Evolutionary conservation across 2,888 invertebrate genomes (phyloP), one percentile per base, ranked within the genome.

Genomic region (Icerya purchasi): DNA sequence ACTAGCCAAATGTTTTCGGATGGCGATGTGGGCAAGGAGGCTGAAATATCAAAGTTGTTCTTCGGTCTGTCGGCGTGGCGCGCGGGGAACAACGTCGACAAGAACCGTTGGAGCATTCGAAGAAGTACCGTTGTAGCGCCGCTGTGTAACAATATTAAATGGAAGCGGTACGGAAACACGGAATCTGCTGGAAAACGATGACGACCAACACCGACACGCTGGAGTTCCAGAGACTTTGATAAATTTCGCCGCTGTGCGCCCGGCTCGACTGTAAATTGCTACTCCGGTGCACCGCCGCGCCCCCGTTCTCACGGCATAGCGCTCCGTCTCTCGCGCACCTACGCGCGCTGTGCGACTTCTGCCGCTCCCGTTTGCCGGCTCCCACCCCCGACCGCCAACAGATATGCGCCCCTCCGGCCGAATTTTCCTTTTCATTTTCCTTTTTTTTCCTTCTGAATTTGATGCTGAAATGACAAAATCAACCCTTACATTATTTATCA

Each of bases 401-500:
- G n/a, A n/a, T n/a, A n/a, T n/a, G n/a, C n/a, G n/a, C n/a, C n/a
- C n/a, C n/a, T n/a, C n/a, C n/a, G n/a, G n/a, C n/a, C n/a, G n/a
- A n/a, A n/a, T n/a, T n/a, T n/a, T n/a, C n/a, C n/a, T n/a, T n/a
- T n/a, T n/a, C n/a, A 36, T 36, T 8, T 36, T 36, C 36, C 14
- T 14, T 8, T 36, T 36, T 24, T 22, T 36, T 54, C 50, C 54
- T 59, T 56, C 25, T 56, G 60, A 60, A 60, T 60, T 56, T 60
- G 60, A 60, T 60, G 60, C 56, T 60, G 56, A 60, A 60, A 60
- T 56, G 60, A 60, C 60, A 60, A 60, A 56, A 60, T 60, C 60
- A 60, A 60, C 60, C 60, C 60, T 60, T 60, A 60, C 52, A 60
- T 60, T 60, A 60, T 60, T 60, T 60, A 60, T 60, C 60, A 60